Conservation (phyloP, 2,888 invertebrate species). For the Hemicrepidius hirtus region DNA sequence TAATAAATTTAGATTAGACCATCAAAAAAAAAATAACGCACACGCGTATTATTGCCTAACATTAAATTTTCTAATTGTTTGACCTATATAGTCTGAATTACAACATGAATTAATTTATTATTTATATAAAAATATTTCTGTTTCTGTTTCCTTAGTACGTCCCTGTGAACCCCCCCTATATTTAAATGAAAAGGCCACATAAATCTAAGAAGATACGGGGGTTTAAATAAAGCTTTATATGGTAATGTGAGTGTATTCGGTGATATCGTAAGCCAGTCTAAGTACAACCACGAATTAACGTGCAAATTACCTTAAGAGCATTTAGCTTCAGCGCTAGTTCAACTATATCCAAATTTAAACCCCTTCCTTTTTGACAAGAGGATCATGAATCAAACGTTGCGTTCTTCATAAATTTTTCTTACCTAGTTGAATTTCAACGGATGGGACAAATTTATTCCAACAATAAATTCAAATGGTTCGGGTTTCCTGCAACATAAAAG, state of each 20-base stretch:
- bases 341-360: neutral
- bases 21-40: too few relatives aligned
- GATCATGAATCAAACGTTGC: conserved; percentile 10
- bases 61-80: too few relatives aligned
- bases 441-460: conserved; percentile 15
- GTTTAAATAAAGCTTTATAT: conserved; percentile 43
- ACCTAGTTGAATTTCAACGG: conserved; percentile 2
- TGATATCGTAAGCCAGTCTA: conserved; percentile 34
- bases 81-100: too few relatives aligned
- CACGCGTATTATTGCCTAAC: too few relatives aligned
- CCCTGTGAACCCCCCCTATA: conserved; percentile 10
- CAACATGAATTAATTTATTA: too few relatives aligned
- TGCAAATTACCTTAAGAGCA: conserved; percentile 38
- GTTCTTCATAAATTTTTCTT: conserved; percentile 35
- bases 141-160: neutral
- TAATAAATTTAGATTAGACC: too few relatives aligned
- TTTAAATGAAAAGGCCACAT: conserved; percentile 29
- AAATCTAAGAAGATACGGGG: conserved; percentile 28
- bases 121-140: neutral
- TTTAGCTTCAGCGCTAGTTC: neutral
- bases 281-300: conserved; percentile 37
- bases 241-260: conserved; percentile 38
- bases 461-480: conserved; percentile 16
- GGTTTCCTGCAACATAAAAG: neutral
- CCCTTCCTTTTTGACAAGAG: conserved; percentile 15